Conservation (phyloP, 2,113 vertebrate genomes). For the Pygathrix nemaeus region DNA sequence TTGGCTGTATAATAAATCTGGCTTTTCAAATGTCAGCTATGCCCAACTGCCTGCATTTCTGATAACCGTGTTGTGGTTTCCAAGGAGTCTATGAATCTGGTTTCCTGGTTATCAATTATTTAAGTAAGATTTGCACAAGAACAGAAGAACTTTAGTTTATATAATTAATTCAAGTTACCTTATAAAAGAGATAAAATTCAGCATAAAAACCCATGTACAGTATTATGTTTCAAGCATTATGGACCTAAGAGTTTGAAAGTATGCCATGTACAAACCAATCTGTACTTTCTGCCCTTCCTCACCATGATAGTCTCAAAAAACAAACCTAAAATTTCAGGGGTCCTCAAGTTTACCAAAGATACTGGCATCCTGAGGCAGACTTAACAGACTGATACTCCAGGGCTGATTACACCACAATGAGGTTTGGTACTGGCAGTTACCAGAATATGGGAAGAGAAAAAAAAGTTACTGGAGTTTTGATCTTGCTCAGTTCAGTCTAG, state of each 20-base stretch:
- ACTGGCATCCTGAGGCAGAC: background rate
- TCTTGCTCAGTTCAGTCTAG: background rate
- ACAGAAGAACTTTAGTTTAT: conserved; percentile 26
- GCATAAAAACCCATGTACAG: background rate
- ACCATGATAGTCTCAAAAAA: background rate
- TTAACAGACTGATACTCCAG: background rate
- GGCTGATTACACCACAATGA: background rate
- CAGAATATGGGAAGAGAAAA: background rate
- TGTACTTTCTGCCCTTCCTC: background rate
- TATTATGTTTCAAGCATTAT: background rate
- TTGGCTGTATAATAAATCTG: conserved; percentile 41
- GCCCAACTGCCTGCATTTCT: conserved; percentile 35
- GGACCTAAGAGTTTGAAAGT: background rate
- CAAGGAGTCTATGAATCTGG: conserved; percentile 48
- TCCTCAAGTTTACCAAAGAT: background rate
- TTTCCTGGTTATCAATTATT: background rate
- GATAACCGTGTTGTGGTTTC: background rate
- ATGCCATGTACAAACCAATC: background rate
- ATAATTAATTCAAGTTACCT: background rate
- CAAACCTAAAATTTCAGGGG: background rate
- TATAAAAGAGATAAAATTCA: background rate
- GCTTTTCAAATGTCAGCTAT: conserved; percentile 56
- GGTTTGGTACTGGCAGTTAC: background rate
- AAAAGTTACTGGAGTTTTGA: background rate
- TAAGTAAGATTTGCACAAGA: background rate